Evolutionary conservation across 2,888 invertebrate genomes (phyloP), one percentile per base, ranked within the genome.

Genomic region (Cloeon dipterum): DNA sequence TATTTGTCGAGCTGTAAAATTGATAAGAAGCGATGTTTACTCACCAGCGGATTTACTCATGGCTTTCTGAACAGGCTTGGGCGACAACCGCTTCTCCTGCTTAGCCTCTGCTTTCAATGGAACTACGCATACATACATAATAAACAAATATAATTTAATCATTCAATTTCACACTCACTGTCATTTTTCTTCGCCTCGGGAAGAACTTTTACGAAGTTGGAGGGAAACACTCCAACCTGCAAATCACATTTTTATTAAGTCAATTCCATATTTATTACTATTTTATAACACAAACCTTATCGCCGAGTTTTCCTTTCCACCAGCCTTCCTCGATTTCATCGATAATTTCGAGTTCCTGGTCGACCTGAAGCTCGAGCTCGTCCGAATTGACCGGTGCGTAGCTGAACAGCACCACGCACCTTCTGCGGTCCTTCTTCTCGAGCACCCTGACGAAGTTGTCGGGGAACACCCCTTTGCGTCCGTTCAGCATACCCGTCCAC

Each of bases 371-470:
- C 44, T 72, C 70, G 46, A 96, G 60, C 57, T 96, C 96, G 61
- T 96, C 96, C 41, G 81, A 79, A 55, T 93, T 89, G 44, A 79
- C 79, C 38, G 91, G 89, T 48, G 75, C 74, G 59, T 96, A 96
- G 57, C 81, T 82, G 59, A 78, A 89, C 45, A 86, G 68, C 35
- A 82, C 88, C 52, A 75, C 72, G 56, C 86, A 83, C 52, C 73
- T 69, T 42, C 77, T 70, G 48, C 10, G n/a, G n/a, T 10, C 10
- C n/a, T 25, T 10, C n/a, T 25, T n/a, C n/a, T n/a, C n/a, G n/a
- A n/a, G n/a, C 11, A 77, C 59, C 46, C 74, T 70, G 16, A 89
- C 89, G 62, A 86, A 89, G 58, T 86, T 89, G 55, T 89, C 88
- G 3, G 89, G 89, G 59, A 91, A 91, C 69, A 89, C 73, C 48